Evolutionary conservation across 2,113 vertebrate genomes (phyloP).

Genomic region (Rhinoderma darwinii): DNA sequence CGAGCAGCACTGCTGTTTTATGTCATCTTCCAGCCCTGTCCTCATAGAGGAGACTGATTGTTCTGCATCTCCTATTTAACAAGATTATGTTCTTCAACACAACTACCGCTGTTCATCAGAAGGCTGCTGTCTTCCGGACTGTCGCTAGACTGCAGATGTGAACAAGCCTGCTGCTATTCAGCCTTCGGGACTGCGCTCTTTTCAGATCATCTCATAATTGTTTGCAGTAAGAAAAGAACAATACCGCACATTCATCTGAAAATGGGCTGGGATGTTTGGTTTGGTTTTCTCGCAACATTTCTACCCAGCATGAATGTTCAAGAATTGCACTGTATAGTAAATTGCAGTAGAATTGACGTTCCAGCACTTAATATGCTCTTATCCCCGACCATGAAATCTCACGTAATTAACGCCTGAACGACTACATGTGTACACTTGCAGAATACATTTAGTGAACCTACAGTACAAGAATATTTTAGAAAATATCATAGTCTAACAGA

Average conservation of each 20-base stretch:
- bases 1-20: background rate
- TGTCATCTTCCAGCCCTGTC: background rate
- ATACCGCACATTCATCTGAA: background rate
- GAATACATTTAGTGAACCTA: too few species aligned
- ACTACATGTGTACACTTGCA: too few species aligned
- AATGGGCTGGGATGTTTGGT: background rate
- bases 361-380: background rate
- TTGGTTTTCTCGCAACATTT: background rate
- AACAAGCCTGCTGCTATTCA: conserved; percentile 23
- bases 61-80: conserved; percentile 23
- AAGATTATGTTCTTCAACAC: conserved; percentile 9
- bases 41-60: conserved; percentile 22
- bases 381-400: background rate
- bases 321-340: background rate
- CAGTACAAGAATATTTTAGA: too few species aligned
- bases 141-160: conserved; percentile 29
- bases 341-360: background rate
- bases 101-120: background rate
- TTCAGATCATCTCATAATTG: conserved; percentile 37
- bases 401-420: background rate
- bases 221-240: conserved; percentile 31
- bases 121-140: conserved; percentile 29
- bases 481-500: too few species aligned
- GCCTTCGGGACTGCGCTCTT: conserved; percentile 25
- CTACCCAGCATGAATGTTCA: background rate